Evolutionary conservation across 2,113 vertebrate genomes (phyloP).

Genomic region (Solea senegalensis): DNA sequence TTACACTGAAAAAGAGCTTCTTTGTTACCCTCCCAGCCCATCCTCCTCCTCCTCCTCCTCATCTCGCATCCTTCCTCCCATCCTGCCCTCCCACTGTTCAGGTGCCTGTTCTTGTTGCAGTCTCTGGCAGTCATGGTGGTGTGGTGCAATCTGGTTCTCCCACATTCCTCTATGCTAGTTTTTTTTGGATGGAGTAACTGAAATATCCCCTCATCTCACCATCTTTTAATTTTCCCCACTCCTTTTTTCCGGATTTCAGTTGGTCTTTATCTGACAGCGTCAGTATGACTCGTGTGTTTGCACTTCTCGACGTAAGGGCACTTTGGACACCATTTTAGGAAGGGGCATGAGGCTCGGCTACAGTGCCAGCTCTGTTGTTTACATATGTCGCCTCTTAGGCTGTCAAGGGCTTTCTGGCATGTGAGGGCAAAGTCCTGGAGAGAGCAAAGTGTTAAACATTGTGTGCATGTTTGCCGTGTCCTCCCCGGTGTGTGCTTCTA

Average conservation of each 20-base stretch:
- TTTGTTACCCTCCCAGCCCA: slow-evolving; percentile 7
- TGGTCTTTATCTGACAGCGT: neutral
- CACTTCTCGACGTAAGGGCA: slow-evolving; percentile 15
- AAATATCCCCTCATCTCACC: slow-evolving; percentile 14
- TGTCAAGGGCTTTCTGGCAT: slow-evolving; percentile 29
- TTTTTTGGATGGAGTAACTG: slow-evolving; percentile 22
- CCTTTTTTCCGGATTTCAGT: neutral
- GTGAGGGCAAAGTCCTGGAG: slow-evolving; percentile 12
- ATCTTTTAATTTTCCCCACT: neutral
- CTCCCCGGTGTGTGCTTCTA: slow-evolving; percentile 19
- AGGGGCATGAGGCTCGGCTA: slow-evolving; percentile 28
- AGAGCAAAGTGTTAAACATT: neutral
- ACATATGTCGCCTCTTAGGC: slow-evolving; percentile 23
- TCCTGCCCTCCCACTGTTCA: slow-evolving; percentile 52
- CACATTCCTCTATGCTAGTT: slow-evolving; percentile 32
- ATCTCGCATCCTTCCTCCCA: slow-evolving; percentile 44
- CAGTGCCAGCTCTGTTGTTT: slow-evolving; percentile 44
- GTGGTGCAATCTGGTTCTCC: slow-evolving; percentile 40
- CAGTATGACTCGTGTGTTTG: slow-evolving; percentile 3
- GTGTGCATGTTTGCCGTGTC: neutral
- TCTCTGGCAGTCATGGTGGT: slow-evolving; percentile 22
- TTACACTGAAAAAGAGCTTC: slow-evolving; percentile 14
- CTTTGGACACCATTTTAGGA: slow-evolving; percentile 58
- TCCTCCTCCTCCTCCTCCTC: slow-evolving; percentile 30
- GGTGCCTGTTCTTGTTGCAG: slow-evolving; percentile 58